Base-by-base conservation (phyloP, 2,888 invertebrate genomes). In the Psococerastis gibbosa region DNA sequence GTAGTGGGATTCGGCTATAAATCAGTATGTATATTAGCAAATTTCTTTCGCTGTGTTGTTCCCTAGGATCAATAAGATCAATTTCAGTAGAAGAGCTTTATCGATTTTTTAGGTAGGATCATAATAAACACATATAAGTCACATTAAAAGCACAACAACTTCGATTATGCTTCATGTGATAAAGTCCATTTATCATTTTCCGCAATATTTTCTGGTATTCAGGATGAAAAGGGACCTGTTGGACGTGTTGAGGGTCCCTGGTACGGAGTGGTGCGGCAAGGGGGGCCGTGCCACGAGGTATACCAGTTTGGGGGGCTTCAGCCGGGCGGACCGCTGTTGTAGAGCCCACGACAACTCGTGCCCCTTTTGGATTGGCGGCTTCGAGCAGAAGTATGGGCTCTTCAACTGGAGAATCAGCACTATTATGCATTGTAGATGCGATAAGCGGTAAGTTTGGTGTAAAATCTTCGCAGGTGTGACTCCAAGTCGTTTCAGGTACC, bases 221-320 rank as follows among this genome's bases (percentile, higher is more conserved):
- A 65, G 67, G 56, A 57, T 58, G 45, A 67, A 63, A 51, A 62
- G 71, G 22, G 65, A 64, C 48, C 56, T 70, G 49, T 60, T 65
- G 58, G 80, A 82, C 57, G 34, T 82, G 52, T 68, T 88, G 45
- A 74, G 84, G 49, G 76, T 85, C 38, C 89, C 89, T 1, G 89
- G 89, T 41, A 91, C 91, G 1, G 81, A 84, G 58, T 92, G 91
- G 91, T 92, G 92, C 61, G 92, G 92, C 18, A 79, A 80, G 53
- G 91, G 91, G 2, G 78, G 77, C 56, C 73, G 76, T 1, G 88
- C 89, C 3, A 70, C 74, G 33, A 74, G 77, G 50, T 84, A 82
- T 60, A 79, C 79, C 44, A 78, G 85, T 52, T 70, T 91, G 35
- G 91, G 89, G 6, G 80, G 81, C 33, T 81, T 87, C 58, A 74